Evolutionary conservation across 1,140 invertebrate genomes (phyloP), one percentile per base, ranked within the genome.

Genomic region (Heliconius congener): DNA sequence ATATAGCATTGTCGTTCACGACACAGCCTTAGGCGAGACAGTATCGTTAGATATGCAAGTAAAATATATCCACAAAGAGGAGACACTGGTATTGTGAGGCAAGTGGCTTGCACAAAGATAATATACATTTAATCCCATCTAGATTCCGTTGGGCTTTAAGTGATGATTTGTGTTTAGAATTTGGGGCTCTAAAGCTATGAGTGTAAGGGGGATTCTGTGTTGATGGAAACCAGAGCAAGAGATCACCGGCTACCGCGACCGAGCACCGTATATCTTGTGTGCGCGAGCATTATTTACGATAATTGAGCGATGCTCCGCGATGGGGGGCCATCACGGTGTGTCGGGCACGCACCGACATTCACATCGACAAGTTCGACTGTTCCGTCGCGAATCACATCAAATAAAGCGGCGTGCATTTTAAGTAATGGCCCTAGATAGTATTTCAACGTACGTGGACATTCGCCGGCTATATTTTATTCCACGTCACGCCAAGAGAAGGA

Each of bases 221-320:
- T 82, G 84, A 74, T 77, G 75, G 76, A 75, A 81, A 75, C 66
- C 73, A 81, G 84, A 84, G 82, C 82, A 82, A 89, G 86, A 84
- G 90, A 86, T 90, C 90, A 87, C 89, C 84, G 90, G 90, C 91
- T 94, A 93, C 93, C 83, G 93, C 88, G 82, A 73, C 86, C 84
- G 84, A 90, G 88, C 87, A 85, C 87, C 89, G 91, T 93, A 93
- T 94, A 93, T 94, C 93, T 93, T 93, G 85, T 91, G 93, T 93
- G 91, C 82, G 90, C 90, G 91, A 93, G 93, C 92, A 94, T 94
- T 94, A 94, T 94, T 94, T 94, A 94, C 93, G 92, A 94, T 94
- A 94, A 94, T 94, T 94, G 93, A 93, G 93, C 93, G 93, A 94
- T 93, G 91, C 90, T 88, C 90, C 91, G 85, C 93, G 89, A 93